Base-by-base conservation (phyloP, 2,113 vertebrate species). In the Lucifuga dentata region DNA sequence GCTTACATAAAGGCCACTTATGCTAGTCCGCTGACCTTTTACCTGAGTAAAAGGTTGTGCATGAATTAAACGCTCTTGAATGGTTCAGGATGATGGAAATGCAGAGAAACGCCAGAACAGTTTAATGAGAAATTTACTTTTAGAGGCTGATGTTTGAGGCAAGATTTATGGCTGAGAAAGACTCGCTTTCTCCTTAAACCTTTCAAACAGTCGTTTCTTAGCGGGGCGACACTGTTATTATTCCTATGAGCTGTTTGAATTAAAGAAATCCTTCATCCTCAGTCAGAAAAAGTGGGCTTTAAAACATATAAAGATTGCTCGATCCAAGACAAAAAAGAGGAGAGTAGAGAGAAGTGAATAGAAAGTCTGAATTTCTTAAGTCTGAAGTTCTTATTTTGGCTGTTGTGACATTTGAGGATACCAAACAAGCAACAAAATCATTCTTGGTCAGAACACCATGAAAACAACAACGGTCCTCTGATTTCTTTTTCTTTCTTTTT, bases 1-100 rank as follows among this genome's bases (percentile, higher is more conserved):
- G 36, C 59, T 87, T 78, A 70, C 41, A 35, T 68, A 73, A 85
- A 75, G 56, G 49, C 43, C 76, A 69, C 60, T 71, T 70, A 56
- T 73, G 84, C 46, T 55, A 63, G 55, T 63, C 50, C 70, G 73
- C 48, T 74, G 44, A 39, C n/a, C 43, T 45, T 62, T 43, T 49
- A 35, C 65, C 65, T 46, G 26, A 78, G 70, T 73, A 78, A 76
- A 76, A 73, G 76, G 76, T 70, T 69, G 73, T 12, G 35, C 49
- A 45, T 62, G 45, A 75, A 68, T 66, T 8, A 26, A 38, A 43
- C 36, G 15, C 48, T 26, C 57, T 59, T 36, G 15, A 57, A 40
- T 44, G 36, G 41, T 50, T 21, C 24, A 68, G 43, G 52, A 68
- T 32, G 17, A 72, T 64, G 36, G 38, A 72, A 66, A 53, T 6